Evolutionary conservation across 2,797 vertebrate species (phyloP).

Genomic region (Selene dorsalis): DNA sequence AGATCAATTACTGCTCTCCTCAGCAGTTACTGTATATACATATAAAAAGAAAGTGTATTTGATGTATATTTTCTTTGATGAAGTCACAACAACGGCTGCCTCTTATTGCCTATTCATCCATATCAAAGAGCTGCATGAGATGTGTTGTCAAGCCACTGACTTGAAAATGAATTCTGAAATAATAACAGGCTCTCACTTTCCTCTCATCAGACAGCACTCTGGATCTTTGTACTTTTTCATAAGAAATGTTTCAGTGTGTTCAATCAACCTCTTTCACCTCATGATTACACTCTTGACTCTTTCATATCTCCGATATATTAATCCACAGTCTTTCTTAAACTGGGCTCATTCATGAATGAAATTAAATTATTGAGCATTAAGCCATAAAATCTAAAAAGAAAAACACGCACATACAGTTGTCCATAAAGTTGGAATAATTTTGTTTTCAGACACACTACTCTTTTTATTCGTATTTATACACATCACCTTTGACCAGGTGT

Average conservation of each 20-base stretch:
- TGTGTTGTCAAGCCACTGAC: constrained; percentile 11
- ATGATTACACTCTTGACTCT: neutral
- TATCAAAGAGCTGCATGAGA: constrained; percentile 20
- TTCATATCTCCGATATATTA: neutral
- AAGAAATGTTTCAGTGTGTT: constrained; percentile 6
- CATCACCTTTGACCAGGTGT: no score
- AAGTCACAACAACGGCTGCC: constrained; percentile 5
- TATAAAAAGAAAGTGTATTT: neutral
- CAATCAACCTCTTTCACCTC: constrained; percentile 2
- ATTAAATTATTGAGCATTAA: neutral
- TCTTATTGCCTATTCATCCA: constrained; percentile 16
- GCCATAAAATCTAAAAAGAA: constrained; percentile 4
- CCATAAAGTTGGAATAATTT: no score
- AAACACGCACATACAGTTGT: neutral
- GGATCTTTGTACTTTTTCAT: neutral
- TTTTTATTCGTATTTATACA: no score
- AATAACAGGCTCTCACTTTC: neutral
- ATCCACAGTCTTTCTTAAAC: neutral
- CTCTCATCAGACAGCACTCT: constrained; percentile 12
- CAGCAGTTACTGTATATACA: neutral
- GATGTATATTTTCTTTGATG: neutral
- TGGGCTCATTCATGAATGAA: neutral
- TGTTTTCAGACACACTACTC: no score
- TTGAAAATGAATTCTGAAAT: constrained; percentile 26
- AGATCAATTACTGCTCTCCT: neutral